Evolutionary conservation across 2,797 vertebrate species (phyloP).

Genomic region (Holocentrus rufus): DNA sequence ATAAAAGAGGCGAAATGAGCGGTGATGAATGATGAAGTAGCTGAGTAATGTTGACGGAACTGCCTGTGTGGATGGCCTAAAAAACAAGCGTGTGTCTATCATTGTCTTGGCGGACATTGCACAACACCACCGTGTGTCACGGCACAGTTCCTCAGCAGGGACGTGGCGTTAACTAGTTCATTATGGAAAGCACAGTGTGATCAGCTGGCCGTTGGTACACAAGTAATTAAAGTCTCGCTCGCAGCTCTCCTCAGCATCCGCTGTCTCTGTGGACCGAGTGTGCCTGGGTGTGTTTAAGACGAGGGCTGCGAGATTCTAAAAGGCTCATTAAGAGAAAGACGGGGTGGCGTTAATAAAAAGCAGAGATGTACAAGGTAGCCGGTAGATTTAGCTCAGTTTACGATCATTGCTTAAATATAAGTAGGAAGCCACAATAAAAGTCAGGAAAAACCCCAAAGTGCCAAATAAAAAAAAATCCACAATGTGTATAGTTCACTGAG

Average conservation of each 20-base stretch:
- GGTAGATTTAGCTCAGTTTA: background rate
- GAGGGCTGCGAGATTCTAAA: conserved; percentile 24
- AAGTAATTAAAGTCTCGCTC: conserved; percentile 48
- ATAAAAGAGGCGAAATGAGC: background rate
- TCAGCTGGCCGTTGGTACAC: conserved; percentile 42
- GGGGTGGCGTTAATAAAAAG: conserved; percentile 15
- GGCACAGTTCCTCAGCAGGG: conserved; percentile 34
- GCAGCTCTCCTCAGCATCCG: conserved; percentile 27
- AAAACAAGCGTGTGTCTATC: background rate
- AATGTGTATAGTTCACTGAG: background rate
- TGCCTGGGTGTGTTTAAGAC: conserved; percentile 1
- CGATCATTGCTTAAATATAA: no score
- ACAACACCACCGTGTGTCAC: conserved; percentile 24
- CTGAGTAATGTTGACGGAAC: conserved; percentile 1
- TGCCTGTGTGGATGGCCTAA: background rate
- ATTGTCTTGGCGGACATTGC: background rate
- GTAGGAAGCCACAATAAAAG: background rate
- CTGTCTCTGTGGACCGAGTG: conserved; percentile 10
- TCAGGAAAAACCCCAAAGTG: background rate
- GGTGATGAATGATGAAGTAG: background rate
- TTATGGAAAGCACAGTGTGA: conserved; percentile 38
- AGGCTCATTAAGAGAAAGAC: conserved; percentile 1
- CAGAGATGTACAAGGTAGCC: background rate
- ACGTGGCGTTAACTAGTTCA: conserved; percentile 36
- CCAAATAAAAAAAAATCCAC: background rate